phyloP scores from a whole-genome alignment of 2,113 vertebrate genomes.

The Chamaetylas fuelleborni region DNA sequence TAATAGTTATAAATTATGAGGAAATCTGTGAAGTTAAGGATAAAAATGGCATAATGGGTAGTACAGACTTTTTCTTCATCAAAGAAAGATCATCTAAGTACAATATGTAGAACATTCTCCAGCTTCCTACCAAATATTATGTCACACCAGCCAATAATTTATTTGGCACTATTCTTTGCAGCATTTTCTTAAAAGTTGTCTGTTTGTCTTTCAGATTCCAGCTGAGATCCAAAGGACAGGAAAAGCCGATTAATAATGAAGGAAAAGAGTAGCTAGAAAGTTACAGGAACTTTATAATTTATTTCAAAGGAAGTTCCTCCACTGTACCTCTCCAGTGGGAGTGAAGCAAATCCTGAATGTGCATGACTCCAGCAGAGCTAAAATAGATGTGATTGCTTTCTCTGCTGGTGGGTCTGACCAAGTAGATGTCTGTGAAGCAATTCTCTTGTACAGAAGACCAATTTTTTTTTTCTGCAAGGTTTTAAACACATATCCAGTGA shows the following conservation, averaged over 20 bases:
- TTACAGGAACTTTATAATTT: not conserved
- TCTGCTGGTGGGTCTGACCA: not conserved
- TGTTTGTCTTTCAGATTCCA: not conserved
- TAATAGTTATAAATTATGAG: not conserved
- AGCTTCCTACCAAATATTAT: not conserved
- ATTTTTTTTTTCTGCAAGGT: not conserved
- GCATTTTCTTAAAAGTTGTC: not conserved
- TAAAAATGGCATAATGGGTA: not conserved
- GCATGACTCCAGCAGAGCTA: not conserved
- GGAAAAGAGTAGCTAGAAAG: not conserved
- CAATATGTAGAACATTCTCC: not conserved
- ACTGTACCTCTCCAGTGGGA: not conserved
- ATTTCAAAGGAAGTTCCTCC: not conserved
- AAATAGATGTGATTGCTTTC: rapidly evolving
- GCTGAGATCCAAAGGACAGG: not conserved
- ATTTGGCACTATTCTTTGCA: not conserved
- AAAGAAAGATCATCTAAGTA: not conserved
- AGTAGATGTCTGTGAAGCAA: not conserved
- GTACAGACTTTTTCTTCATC: not conserved
- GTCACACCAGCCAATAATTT: not conserved
- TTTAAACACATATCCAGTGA: not conserved
- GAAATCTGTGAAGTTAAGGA: not conserved
- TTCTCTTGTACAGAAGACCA: not conserved
- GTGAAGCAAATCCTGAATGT: not conserved
- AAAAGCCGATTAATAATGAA: not conserved